Evolutionary conservation across 2,797 vertebrate species (phyloP).

Genomic region (Sebastes taczanowskii): DNA sequence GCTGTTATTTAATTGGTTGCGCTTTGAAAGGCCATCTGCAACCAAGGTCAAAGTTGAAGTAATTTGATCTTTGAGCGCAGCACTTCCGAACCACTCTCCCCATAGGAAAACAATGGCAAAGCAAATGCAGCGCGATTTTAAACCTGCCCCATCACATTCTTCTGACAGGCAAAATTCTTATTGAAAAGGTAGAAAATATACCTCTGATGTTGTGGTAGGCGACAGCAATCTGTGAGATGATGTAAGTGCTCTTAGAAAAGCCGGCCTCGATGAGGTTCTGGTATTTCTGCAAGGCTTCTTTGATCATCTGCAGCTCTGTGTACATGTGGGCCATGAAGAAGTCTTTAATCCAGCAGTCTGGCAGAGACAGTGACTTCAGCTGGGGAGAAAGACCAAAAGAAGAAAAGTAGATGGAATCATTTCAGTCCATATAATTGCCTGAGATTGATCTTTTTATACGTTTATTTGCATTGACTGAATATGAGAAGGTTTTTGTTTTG

Average conservation of each 20-base stretch:
- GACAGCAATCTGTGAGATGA: conserved; percentile 98
- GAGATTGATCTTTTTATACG: neutral
- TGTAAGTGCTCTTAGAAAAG: conserved; percentile 98
- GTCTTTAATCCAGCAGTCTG: conserved; percentile 97
- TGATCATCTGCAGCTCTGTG: conserved; percentile 98
- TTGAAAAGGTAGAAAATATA: conserved; percentile 50
- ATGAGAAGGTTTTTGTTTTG: neutral
- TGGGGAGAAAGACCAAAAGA: conserved; percentile 54
- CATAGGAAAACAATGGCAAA: neutral
- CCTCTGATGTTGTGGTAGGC: conserved; percentile 99
- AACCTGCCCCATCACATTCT: neutral
- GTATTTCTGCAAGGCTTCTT: conserved; percentile 97
- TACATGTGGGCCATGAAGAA: conserved; percentile 99
- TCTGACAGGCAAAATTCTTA: neutral
- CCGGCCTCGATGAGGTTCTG: conserved; percentile 96
- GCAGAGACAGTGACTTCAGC: conserved; percentile 96
- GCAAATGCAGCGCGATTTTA: too few species aligned
- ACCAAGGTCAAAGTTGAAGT: neutral
- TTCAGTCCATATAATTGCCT: neutral
- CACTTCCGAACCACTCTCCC: neutral
- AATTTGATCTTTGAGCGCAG: neutral
- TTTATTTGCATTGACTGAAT: neutral
- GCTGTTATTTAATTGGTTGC: neutral
- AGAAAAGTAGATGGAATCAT: neutral
- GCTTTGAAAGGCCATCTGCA: neutral